Evolutionary conservation across 2,797 vertebrate genomes (phyloP).

Genomic region (Pachyuromys duprasi): DNA sequence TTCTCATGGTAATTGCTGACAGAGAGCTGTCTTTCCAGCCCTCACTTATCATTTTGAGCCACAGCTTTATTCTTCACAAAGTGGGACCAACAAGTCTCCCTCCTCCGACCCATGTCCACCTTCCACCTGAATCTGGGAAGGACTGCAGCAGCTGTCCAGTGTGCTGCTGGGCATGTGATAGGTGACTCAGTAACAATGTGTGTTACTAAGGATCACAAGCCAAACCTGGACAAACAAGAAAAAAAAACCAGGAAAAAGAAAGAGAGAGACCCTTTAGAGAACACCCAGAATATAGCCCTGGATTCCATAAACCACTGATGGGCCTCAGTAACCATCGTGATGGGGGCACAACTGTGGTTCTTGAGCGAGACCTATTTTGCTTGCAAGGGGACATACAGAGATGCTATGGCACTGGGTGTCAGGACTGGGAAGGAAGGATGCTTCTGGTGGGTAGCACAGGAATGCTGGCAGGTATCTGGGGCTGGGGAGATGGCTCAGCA

Average conservation of each 20-base stretch:
- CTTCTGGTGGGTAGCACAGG: neutral
- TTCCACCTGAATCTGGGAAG: neutral
- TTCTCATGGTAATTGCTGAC: neutral
- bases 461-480: accelerated
- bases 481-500: too few relatives aligned
- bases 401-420: neutral
- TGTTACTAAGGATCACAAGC: neutral
- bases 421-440: neutral
- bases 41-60: neutral
- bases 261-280: neutral
- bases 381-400: neutral
- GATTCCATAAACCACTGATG: neutral
- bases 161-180: neutral
- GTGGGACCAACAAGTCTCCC: neutral
- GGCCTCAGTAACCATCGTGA: neutral
- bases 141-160: neutral
- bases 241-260: neutral
- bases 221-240: neutral
- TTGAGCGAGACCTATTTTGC: neutral
- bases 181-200: neutral
- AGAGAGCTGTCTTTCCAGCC: neutral
- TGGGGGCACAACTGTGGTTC: neutral
- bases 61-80: neutral
- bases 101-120: too few relatives aligned
- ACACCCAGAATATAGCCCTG: neutral